Evolutionary conservation across 2,888 invertebrate genomes (phyloP), one percentile per base, ranked within the genome.

Genomic region (Dascillus cervinus): DNA sequence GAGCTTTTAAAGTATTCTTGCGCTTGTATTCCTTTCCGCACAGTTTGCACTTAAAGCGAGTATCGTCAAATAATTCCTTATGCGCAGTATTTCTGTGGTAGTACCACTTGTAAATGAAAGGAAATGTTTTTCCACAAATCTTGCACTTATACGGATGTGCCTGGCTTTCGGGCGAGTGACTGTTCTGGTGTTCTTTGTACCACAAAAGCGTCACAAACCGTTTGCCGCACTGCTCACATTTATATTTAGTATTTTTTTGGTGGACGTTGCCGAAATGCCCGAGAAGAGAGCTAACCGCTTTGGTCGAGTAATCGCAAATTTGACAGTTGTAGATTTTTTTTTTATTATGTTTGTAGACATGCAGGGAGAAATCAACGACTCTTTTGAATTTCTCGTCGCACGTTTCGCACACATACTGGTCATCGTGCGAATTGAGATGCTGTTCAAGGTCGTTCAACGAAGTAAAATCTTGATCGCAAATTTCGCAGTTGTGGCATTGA

Each of bases 21-120:
- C 70, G 69, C 56, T 69, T 70, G 40, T 72, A 73, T 9, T 71
- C 71, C 52, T 71, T 72, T 32, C 67, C 66, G 49, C 73, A 73
- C 4, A 65, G 64, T n/a, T n/a, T n/a, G n/a, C n/a, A n/a, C n/a
- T n/a, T n/a, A n/a, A n/a, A n/a, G n/a, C n/a, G n/a, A n/a, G n/a
- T n/a, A n/a, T n/a, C n/a, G n/a, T n/a, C n/a, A n/a, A n/a, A n/a
- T n/a, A n/a, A n/a, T n/a, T n/a, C n/a, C n/a, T n/a, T n/a, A n/a
- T n/a, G n/a, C n/a, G n/a, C n/a, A n/a, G n/a, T n/a, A n/a, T n/a
- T n/a, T n/a, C n/a, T n/a, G n/a, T n/a, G n/a, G n/a, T n/a, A n/a
- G n/a, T n/a, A n/a, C n/a, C n/a, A n/a, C n/a, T n/a, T n/a, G n/a
- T n/a, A n/a, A n/a, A n/a, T n/a, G n/a, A n/a, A n/a, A n/a, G n/a